Conservation (phyloP, 2,113 vertebrate genomes). For the Carlito syrichta region DNA sequence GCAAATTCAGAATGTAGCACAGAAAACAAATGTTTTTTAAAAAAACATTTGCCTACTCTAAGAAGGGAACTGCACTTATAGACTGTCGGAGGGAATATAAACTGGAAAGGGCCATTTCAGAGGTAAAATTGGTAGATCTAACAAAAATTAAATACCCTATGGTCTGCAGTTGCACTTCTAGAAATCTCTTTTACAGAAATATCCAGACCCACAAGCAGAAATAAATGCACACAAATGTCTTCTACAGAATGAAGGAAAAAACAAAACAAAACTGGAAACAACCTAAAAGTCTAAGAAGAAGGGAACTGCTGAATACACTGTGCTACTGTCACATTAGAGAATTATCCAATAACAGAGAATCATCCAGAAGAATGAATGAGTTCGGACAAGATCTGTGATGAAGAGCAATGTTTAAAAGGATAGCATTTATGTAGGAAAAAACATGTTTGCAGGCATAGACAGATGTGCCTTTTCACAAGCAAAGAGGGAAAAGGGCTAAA, state of each 20-base stretch:
- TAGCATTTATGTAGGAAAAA: not conserved
- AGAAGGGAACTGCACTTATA: not conserved
- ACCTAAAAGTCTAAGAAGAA: not conserved
- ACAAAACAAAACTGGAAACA: not conserved
- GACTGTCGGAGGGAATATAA: not conserved
- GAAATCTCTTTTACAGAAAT: not conserved
- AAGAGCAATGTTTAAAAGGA: not conserved
- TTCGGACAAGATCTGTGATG: not conserved
- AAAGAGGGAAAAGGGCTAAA: not conserved
- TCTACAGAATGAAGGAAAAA: not conserved
- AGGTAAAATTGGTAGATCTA: not conserved
- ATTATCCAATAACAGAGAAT: too few relatives aligned
- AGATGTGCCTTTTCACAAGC: not conserved
- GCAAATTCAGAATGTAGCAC: conserved; percentile 43
- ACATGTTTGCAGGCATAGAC: not conserved
- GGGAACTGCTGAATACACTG: not conserved
- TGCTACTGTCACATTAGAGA: not conserved
- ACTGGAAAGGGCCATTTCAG: conserved; percentile 13
- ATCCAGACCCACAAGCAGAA: not conserved
- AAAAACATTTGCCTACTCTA: not conserved
- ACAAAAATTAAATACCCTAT: conserved; percentile 13
- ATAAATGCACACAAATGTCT: not conserved
- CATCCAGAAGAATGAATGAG: not conserved
- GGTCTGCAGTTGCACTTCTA: not conserved
- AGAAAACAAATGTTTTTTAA: conserved; percentile 2